Evolutionary conservation across 2,797 vertebrate species (phyloP), one percentile per base, ranked within the genome.

Genomic region (Thaleichthys pacificus): DNA sequence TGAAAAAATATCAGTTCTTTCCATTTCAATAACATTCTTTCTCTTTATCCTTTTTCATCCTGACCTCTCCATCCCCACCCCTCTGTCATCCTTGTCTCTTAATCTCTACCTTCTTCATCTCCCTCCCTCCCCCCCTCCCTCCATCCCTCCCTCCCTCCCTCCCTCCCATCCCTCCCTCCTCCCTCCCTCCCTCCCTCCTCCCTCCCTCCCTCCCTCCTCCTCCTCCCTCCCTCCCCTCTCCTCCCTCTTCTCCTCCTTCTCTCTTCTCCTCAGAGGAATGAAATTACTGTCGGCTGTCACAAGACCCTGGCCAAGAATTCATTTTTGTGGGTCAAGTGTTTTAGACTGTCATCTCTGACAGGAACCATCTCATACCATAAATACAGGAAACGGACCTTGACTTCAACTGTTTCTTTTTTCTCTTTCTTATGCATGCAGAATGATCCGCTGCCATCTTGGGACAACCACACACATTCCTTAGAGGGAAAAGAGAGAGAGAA

Each of bases 291-390:
- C 56, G 83, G 86, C 88, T 90, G 92, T 91, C 88, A 88, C 85
- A 88, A 85, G 88, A 89, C 88, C 87, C 88, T 83, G 85, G 88
- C 90, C 90, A 87, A 89, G 89, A 92, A 91, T 92, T 91, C 86
- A 90, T 92, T 92, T 92, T 90, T 90, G 89, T 89, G 91, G 91
- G 91, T 92, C 91, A 93, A 92, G 89, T 91, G 91, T 92, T 91
- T 90, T 86, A 90, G 87, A 90, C 90, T 91, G 92, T 92, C 91
- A 91, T 92, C 87, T 89, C 82, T 91, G 92, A 92, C 91, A 92
- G 91, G 88, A 91, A 91, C 88, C 89, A 90, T 92, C 90, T 91
- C 82, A 80, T 89, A 90, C 89, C 91, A 89, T 89, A 88, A 91
- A 87, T 89, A 89, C 91, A 91, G 79, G 86, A 85, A 85, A 91